Percentiles rank a stretch among this genome's conserved stretches.
These are phyloP conservation scores for Octonoba sinensis DNA, from an alignment of 2,888 invertebrate genomes.

Conservation along the genomic window DNA sequence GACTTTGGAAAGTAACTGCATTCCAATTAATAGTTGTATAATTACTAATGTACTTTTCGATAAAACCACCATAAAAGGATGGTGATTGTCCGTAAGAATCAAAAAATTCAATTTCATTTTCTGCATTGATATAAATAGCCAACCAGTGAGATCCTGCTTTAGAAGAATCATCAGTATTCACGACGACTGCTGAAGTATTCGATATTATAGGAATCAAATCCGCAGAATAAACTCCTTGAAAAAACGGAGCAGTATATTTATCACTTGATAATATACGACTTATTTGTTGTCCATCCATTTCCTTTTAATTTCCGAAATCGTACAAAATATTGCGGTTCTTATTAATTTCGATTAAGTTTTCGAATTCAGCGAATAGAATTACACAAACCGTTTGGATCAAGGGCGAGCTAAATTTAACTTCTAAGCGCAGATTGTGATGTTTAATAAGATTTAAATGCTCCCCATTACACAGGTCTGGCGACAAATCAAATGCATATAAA, in stretches of 20 bases:
- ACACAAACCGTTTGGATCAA: conserved; percentile 9
- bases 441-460: conserved; percentile 15
- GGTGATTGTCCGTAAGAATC: conserved; percentile 47
- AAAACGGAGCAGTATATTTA: background rate
- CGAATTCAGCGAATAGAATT: conserved; percentile 18
- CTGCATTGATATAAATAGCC: conserved; percentile 12
- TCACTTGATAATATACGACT: background rate
- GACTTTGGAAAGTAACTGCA: background rate
- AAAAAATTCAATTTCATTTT: conserved; percentile 27
- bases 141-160: conserved; percentile 51
- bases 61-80: background rate
- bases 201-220: conserved; percentile 3
- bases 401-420: conserved; percentile 15
- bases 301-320: conserved; percentile 17
- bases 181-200: background rate
- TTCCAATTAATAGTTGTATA: conserved; percentile 1
- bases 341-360: conserved; percentile 25
- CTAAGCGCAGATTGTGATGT: conserved; percentile 26
- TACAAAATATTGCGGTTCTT: conserved; percentile 12
- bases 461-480: conserved; percentile 59
- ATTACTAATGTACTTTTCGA: background rate
- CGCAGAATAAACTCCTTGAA: conserved; percentile 8
- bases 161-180: conserved; percentile 16
- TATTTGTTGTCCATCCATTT: conserved; percentile 40
- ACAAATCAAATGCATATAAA: conserved; percentile 16